Base-by-base conservation (phyloP, 1,140 invertebrate genomes). In the Harpegnathos saltator region DNA sequence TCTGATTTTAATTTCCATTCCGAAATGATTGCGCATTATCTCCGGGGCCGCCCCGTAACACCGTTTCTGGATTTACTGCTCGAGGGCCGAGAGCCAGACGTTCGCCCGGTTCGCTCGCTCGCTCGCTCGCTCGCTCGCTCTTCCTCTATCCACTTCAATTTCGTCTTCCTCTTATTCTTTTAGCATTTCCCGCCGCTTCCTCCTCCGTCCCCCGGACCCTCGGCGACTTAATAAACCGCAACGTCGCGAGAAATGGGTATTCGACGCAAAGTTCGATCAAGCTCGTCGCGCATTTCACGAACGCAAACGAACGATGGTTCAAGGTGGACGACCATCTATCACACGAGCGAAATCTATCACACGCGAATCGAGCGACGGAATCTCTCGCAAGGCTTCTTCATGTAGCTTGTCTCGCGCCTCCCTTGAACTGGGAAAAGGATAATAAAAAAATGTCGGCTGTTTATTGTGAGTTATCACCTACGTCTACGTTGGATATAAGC, bases 1-100 rank as follows among this genome's bases (percentile, higher is more conserved):
- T 94, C 93, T 94, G 94, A 94, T 94, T 94, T 94, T 94, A 94
- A 94, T 94, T 94, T 94, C 93, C 94, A 94, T 94, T 94, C 91
- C 92, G 87, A 94, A 94, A 94, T 94, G 93, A 94, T 94, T 94
- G 94, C 93, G 92, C 94, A 94, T 94, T 94, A 94, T 94, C 93
- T 94, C 92, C 88, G 75, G 80, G 73, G 73, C 82, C 68, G 88
- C 85, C 82, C 88, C 86, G 91, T 92, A 92, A 92, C 91, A 89
- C 89, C 90, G 88, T 92, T 91, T 91, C 91, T 91, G 92, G 91
- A 94, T 94, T 92, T 93, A 92, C 90, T 89, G 92, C 92, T 87
- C 91, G 80, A 86, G 90, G 90, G 89, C 89, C 90, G 86, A 83
- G 84, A 83, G 84, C 88, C 85, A 89, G 88, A 89, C 88, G 72